Percentiles rank a stretch among this genome's conserved stretches.
Evolutionary conservation across 1,140 invertebrate species (phyloP).

Genomic region (Apis mellifera): DNA sequence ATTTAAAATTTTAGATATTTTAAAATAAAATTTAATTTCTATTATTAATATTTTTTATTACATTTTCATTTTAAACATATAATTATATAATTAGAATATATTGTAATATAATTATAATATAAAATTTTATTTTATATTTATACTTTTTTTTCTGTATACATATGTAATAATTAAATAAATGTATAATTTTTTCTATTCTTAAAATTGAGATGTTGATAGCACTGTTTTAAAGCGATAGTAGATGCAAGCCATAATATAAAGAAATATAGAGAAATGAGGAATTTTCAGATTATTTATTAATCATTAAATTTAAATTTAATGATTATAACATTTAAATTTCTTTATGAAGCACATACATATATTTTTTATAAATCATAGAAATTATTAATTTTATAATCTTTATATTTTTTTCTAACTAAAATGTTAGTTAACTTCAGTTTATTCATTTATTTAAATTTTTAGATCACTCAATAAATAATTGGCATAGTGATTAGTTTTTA

Average conservation of each 20-base stretch:
- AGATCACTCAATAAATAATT: background rate
- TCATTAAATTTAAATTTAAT: background rate
- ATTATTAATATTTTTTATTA: background rate
- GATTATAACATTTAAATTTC: too few relatives aligned
- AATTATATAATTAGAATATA: background rate
- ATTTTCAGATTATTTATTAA: background rate
- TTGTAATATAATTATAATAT: too few relatives aligned
- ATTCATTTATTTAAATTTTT: background rate
- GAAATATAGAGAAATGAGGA: background rate
- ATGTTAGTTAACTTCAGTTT: background rate
- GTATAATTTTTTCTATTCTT: background rate
- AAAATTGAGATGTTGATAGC: background rate
- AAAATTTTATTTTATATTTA: background rate
- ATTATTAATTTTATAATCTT: background rate
- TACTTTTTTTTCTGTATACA: background rate
- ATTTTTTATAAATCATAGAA: background rate
- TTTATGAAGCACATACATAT: background rate
- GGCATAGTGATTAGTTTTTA: background rate
- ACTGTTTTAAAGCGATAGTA: slow-evolving; percentile 7
- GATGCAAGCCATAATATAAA: background rate
- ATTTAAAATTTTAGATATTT: background rate
- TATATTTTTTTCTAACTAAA: too few relatives aligned
- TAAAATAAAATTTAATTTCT: background rate
- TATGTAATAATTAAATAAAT: background rate
- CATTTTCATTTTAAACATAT: background rate